Conservation (phyloP, 2,888 invertebrate species). For the Epirrhoe alternata region DNA sequence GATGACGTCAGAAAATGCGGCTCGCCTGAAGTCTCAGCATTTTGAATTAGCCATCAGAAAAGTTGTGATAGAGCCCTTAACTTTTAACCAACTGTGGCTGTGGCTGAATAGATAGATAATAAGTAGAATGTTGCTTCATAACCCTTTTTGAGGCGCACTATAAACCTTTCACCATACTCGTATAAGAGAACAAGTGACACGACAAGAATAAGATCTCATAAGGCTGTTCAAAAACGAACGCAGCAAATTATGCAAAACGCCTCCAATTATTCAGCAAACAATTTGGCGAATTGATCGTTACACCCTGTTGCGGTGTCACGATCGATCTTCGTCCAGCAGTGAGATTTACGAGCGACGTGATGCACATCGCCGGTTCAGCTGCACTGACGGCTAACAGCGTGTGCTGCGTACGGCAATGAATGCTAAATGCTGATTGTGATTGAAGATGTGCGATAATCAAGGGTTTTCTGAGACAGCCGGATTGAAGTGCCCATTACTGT, state of each 20-base stretch:
- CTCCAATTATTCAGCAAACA: conserved; percentile 45
- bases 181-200: too few relatives aligned
- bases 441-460: background rate
- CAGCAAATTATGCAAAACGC: conserved; percentile 37
- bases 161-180: too few relatives aligned
- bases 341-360: conserved; percentile 70
- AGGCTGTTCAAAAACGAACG: conserved; percentile 1
- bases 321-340: conserved; percentile 67
- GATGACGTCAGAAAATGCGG: too few relatives aligned
- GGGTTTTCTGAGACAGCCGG: background rate
- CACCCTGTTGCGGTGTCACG: conserved; percentile 55
- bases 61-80: too few relatives aligned
- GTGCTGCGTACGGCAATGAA: conserved; percentile 29
- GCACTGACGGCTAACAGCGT: conserved; percentile 22
- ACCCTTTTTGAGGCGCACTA: too few relatives aligned
- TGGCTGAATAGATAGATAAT: too few relatives aligned
- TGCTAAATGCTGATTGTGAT: conserved; percentile 19
- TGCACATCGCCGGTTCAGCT: conserved; percentile 59
- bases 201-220: background rate
- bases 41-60: too few relatives aligned
- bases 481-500: too few relatives aligned
- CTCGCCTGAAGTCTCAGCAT: too few relatives aligned
- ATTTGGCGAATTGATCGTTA: conserved; percentile 43
- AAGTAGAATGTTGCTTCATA: too few relatives aligned
- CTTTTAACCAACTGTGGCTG: too few relatives aligned